Conservation (phyloP, 2,888 invertebrate genomes). For the Drosophila tripunctata region DNA sequence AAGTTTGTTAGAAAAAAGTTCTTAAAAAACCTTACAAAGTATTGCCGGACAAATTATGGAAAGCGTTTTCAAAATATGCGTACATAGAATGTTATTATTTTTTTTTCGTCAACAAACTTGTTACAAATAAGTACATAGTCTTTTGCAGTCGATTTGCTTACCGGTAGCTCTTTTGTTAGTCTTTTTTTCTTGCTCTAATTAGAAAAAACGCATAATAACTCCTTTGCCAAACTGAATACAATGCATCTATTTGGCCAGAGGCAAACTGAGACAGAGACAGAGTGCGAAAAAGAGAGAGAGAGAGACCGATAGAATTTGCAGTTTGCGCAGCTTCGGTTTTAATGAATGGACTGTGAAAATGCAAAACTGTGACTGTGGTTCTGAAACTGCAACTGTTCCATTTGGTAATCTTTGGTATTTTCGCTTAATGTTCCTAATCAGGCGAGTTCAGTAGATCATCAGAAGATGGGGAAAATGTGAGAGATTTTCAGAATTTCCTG, state of each 20-base stretch:
- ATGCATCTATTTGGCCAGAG: slow-evolving; percentile 29
- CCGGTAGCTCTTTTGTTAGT: too few species aligned
- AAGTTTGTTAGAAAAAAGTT: too few species aligned
- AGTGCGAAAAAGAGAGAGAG: background rate
- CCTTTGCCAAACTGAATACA: slow-evolving; percentile 24
- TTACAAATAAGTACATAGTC: too few species aligned
- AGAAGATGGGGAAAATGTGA: slow-evolving; percentile 26
- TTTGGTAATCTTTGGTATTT: slow-evolving; percentile 9
- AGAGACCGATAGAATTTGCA: slow-evolving; percentile 43
- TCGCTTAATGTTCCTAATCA: background rate
- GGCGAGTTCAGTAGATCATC: slow-evolving; percentile 1
- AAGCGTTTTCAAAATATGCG: too few species aligned
- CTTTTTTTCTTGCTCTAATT: slow-evolving; percentile 47
- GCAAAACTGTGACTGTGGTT: slow-evolving; percentile 1
- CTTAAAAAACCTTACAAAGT: too few species aligned
- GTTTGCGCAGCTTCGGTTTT: slow-evolving; percentile 45
- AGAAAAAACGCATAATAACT: slow-evolving; percentile 64
- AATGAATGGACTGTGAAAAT: slow-evolving; percentile 33
- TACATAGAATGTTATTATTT: too few species aligned
- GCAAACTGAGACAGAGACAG: slow-evolving; percentile 2
- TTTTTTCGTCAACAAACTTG: too few species aligned
- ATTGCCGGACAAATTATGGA: too few species aligned
- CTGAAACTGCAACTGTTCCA: background rate
- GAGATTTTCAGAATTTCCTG: slow-evolving; percentile 14
- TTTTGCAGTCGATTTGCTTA: too few species aligned